Conservation (phyloP, 2,113 vertebrate genomes). For the Coracopsis vasa region DNA sequence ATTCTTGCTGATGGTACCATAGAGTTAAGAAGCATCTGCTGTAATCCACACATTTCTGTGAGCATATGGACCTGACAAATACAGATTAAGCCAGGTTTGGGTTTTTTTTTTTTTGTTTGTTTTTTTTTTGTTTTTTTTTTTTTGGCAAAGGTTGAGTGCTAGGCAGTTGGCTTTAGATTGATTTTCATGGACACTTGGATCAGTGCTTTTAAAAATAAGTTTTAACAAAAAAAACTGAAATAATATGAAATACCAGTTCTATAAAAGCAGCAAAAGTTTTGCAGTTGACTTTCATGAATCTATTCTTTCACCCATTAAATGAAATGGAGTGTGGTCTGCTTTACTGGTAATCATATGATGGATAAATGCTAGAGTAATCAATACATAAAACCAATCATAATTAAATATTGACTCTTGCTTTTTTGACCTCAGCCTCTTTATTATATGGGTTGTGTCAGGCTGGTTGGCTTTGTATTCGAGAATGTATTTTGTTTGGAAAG, state of each 20-base stretch:
- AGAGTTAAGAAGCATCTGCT: background rate
- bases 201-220: background rate
- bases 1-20: background rate
- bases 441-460: background rate
- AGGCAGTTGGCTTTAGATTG: background rate
- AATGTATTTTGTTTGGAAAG: conserved; percentile 18
- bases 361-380: background rate
- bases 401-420: background rate
- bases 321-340: background rate
- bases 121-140: background rate
- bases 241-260: background rate
- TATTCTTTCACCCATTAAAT: background rate
- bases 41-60: background rate
- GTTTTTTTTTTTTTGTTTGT: too few species aligned
- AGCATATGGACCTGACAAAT: background rate
- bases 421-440: background rate
- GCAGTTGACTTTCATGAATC: background rate
- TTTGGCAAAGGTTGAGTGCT: background rate
- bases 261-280: background rate
- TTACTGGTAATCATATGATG: background rate
- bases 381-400: background rate
- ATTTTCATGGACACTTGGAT: background rate
- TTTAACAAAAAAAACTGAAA: background rate
- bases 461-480: background rate
- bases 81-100: background rate